Evolutionary conservation across 2,113 vertebrate genomes (phyloP).

Genomic region (Ivindomyrus marchei): DNA sequence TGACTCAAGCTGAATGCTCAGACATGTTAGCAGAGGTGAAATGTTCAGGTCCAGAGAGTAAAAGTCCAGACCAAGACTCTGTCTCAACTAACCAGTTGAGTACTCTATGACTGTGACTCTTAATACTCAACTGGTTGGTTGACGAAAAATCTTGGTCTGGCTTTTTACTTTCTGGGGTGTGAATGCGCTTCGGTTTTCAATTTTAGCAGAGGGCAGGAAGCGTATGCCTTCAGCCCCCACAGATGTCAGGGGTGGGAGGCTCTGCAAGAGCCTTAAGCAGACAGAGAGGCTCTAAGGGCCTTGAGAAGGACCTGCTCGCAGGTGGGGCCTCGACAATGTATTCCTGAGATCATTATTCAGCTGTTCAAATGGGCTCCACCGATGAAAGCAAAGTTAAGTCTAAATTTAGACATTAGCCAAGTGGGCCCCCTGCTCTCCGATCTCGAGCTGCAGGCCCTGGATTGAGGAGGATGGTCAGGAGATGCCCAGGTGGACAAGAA

Average conservation of each 20-base stretch:
- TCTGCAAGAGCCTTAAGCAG: neutral
- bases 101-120: neutral
- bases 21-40: neutral
- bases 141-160: neutral
- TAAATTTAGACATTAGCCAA: neutral
- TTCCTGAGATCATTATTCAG: neutral
- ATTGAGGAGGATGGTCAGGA: neutral
- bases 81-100: neutral
- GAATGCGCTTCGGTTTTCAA: neutral
- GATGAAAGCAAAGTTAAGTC: neutral
- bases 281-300: neutral
- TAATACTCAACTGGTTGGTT: neutral
- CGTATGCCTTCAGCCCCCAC: neutral
- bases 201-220: neutral
- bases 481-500: neutral
- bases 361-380: neutral
- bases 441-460: neutral
- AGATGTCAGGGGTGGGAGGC: neutral
- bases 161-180: neutral
- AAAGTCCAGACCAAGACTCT: neutral
- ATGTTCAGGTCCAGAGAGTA: neutral
- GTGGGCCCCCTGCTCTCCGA: neutral
- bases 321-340: neutral
- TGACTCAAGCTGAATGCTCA: neutral
- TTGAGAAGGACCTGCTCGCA: neutral